These are phyloP conservation scores for Clarias platycephalus DNA, from an alignment of 2,797 vertebrate genomes.

Conservation along the genomic window DNA sequence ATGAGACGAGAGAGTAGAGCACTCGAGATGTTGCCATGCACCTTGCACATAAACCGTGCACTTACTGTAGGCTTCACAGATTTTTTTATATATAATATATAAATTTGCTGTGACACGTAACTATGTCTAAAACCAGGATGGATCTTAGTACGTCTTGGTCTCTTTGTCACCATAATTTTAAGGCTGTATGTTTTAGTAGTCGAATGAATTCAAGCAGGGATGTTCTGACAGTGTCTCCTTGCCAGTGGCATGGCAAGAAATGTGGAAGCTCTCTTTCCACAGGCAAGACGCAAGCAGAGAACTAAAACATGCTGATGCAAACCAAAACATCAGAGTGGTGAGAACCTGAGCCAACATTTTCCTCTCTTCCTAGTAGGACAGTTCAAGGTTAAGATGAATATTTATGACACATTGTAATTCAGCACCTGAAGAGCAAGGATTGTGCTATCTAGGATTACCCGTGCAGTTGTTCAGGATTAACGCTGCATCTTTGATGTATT, in stretches of 20 bases:
- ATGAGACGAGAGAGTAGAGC: background rate
- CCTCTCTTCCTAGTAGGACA: conserved; percentile 23
- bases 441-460: conserved; percentile 44
- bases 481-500: conserved; percentile 34
- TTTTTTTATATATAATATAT: too few species aligned
- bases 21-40: background rate
- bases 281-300: background rate
- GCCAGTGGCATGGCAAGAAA: background rate
- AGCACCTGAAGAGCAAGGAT: conserved; percentile 15
- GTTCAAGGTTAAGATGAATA: conserved; percentile 48
- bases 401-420: conserved; percentile 39
- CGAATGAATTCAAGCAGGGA: conserved; percentile 61
- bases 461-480: conserved; percentile 27
- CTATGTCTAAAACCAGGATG: background rate
- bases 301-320: conserved; percentile 5
- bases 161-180: background rate
- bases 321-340: background rate
- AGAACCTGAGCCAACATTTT: conserved; percentile 13
- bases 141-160: background rate
- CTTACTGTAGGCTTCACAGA: background rate
- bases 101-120: too few species aligned
- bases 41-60: background rate
- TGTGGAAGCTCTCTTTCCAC: background rate
- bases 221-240: conserved; percentile 54
- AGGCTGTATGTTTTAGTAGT: conserved; percentile 68